phyloP scores from a whole-genome alignment of 2,888 invertebrate species.

The Mesodorylaimus sp. region DNA sequence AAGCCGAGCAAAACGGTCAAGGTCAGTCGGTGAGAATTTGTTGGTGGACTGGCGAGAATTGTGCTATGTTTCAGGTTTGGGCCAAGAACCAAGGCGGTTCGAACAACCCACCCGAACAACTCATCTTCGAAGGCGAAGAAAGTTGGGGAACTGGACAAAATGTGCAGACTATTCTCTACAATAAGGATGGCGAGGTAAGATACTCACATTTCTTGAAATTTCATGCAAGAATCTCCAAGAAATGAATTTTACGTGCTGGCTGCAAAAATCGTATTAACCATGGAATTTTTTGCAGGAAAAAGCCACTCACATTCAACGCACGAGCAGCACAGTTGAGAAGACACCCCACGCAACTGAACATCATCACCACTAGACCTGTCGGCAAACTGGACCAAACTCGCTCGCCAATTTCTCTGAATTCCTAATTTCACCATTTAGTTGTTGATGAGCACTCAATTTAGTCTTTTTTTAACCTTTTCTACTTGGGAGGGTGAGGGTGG shows the following conservation, averaged over 20 bases:
- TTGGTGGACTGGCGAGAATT: too few species aligned
- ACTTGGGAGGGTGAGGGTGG: too few species aligned
- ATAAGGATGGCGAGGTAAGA: conserved; percentile 26
- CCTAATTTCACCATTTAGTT: too few species aligned
- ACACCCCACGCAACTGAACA: neutral
- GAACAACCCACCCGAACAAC: conserved; percentile 24
- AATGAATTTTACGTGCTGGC: conserved; percentile 10
- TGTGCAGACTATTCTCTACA: conserved; percentile 28
- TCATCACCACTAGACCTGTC: too few species aligned
- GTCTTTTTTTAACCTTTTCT: too few species aligned
- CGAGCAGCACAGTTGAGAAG: conserved; percentile 6
- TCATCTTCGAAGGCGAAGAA: conserved; percentile 26
- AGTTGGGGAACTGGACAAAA: conserved; percentile 26
- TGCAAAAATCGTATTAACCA: neutral
- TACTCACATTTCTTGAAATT: neutral
- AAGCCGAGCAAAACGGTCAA: conserved; percentile 24
- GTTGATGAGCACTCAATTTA: too few species aligned
- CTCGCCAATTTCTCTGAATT: too few species aligned
- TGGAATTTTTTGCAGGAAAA: conserved; percentile 17
- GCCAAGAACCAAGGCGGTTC: conserved; percentile 24
- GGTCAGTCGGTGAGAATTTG: too few species aligned
- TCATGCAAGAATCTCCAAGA: neutral
- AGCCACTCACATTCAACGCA: conserved; percentile 25
- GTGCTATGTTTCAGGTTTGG: conserved; percentile 26
- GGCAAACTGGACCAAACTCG: too few species aligned